Base-by-base conservation (phyloP, 1,140 invertebrate species). In the Ostrea edulis region DNA sequence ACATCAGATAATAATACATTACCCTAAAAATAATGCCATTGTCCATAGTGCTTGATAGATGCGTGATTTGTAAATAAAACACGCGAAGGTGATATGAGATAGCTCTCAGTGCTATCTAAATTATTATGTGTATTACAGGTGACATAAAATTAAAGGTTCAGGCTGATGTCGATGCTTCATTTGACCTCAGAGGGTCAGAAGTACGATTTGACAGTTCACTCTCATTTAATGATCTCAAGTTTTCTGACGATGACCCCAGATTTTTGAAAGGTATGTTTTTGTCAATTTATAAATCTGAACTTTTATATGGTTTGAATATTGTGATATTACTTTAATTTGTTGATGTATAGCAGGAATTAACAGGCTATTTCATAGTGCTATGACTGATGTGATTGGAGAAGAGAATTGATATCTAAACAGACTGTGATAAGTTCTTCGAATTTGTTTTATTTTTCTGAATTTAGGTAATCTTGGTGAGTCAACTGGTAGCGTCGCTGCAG, bases 141-240 rank as follows among this genome's bases (percentile, higher is more conserved):
- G 44, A 83, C 82, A 83, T 83, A 83, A 52, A 17, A 53, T 20
- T 83, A 8, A 83, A 83, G 22, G 82, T 83, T 53, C 82, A 53
- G 25, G 82, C n/a, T 11, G 82, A 83, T 4, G 82, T 83, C 17
- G 53, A 52, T n/a, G 82, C 82, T 53, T 53, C 44, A n/a, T 51
- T 83, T 53, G 82, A 83, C 22, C 52, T 83, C 8, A 52, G 8
- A 14, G 82, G 82, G 17, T 53, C 82, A 52, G 8, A n/a, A 12
- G 51, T 83, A 17, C 14, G 3, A 11, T 35, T 29, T 14, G 68
- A 77, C 25, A 77, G 25, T 29, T 29, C 68, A 11, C 68, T 77
- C 25, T 35, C 25, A 29, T 29, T 77, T 35, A 77, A 29, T 25
- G 68, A 77, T 12, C 25, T 77, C 8, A 77, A 77, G 25, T 77